Conservation (phyloP, 1,140 invertebrate genomes). For the Carposina sasakii region DNA sequence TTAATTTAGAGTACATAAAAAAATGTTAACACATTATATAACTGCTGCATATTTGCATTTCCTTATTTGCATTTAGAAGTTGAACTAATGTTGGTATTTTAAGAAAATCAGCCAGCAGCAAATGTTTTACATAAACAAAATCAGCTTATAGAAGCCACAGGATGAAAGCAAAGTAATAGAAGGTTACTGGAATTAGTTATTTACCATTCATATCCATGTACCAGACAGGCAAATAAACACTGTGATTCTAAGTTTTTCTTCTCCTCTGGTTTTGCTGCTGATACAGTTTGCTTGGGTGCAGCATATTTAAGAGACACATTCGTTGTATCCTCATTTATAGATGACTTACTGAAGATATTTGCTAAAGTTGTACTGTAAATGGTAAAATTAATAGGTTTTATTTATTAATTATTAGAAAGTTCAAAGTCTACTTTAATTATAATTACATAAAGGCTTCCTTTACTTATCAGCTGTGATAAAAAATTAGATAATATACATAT, state of each 20-base stretch:
- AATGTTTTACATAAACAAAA: no score
- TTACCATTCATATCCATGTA: conserved; percentile 57
- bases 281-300: conserved; percentile 27
- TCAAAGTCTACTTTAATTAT: no score
- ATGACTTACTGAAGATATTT: conserved; percentile 42
- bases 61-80: no score
- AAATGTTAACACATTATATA: not conserved
- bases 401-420: no score
- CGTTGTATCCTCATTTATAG: conserved; percentile 23
- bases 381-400: no score
- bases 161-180: no score
- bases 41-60: not conserved
- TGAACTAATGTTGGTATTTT: no score
- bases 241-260: conserved; percentile 36
- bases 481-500: no score
- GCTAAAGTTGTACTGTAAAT: conserved; percentile 48
- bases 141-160: no score
- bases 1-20: no score
- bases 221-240: conserved; percentile 43
- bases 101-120: no score
- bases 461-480: no score
- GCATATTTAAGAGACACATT: conserved; percentile 52
- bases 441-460: conserved; percentile 1
- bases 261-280: conserved; percentile 29
- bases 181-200: conserved; percentile 12